Evolutionary conservation across 2,888 invertebrate species (phyloP), one percentile per base, ranked within the genome.

Genomic region (Sisyra nigra): DNA sequence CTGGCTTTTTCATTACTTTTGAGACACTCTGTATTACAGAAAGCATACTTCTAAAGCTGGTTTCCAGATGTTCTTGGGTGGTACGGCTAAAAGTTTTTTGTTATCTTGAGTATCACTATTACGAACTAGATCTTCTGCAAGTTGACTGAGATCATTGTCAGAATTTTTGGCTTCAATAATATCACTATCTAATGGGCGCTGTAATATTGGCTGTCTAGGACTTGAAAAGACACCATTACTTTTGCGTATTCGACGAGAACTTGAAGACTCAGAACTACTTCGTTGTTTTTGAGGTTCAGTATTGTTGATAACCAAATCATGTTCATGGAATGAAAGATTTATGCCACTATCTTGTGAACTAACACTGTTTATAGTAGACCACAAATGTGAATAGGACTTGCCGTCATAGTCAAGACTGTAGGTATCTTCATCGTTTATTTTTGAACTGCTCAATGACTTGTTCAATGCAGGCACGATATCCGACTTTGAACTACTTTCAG

Each of bases 61-160:
- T 54, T 84, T 84, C 80, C 88, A 87, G 34, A 91, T 75, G 36
- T 72, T 71, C 53, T 85, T 84, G 0, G 87, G 79, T 1, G 86
- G 80, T 49, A 76, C 74, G 48, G 80, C 76, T 84, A 85, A 87
- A 51, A 70, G 71, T 50, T 67, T 63, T 11, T 19, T 31, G 24
- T n/a, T n/a, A n/a, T 24, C 24, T 24, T 24, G 3, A 24, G 24
- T 7, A 24, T 35, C 14, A 35, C 8, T 14, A 13, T 9, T n/a
- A 15, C 14, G 10, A 9, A 35, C 7, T 35, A 14, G 24, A 29
- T 37, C 31, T 15, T 43, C 38, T 10, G 15, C 19, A 10, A 18
- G 11, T 11, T 43, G 33, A 13, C 17, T 14, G 7, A 34, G 18
- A 38, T 31, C 33, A 17, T 11, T 42, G 15, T 35, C 37, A 13